Percentiles rank a stretch among this genome's conserved stretches.
These are phyloP conservation scores for Laothoe populi DNA, from an alignment of 2,888 invertebrate species.

Conservation along the genomic window DNA sequence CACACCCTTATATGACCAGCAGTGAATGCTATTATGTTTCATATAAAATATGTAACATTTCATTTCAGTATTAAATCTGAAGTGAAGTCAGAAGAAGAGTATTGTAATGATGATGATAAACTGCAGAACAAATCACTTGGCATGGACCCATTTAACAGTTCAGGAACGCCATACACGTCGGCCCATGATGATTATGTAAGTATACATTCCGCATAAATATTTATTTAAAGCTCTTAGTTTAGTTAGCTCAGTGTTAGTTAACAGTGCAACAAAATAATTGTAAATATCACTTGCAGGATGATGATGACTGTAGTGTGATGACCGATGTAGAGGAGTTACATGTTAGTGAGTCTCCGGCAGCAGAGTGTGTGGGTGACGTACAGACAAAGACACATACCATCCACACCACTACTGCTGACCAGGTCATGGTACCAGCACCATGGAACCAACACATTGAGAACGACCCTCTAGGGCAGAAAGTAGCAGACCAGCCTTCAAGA, in stretches of 20 bases:
- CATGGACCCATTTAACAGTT: neutral
- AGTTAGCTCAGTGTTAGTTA: too few relatives aligned
- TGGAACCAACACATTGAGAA: too few relatives aligned
- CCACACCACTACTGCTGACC: too few relatives aligned
- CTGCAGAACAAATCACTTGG: neutral
- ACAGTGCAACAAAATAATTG: neutral
- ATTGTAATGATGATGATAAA: neutral
- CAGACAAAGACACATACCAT: too few relatives aligned
- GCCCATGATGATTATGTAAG: neutral
- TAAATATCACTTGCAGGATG: neutral
- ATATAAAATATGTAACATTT: neutral
- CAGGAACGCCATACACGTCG: neutral
- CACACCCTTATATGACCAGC: too few relatives aligned
- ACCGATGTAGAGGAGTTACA: neutral
- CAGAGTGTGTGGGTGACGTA: too few relatives aligned
- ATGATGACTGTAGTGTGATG: neutral
- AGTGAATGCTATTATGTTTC: neutral
- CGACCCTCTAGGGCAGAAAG: too few relatives aligned
- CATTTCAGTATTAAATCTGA: neutral
- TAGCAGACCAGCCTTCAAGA: neutral
- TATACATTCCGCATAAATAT: neutral
- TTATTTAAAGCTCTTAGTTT: too few relatives aligned
- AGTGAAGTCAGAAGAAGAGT: neutral
- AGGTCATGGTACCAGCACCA: too few relatives aligned
- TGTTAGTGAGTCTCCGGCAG: neutral